Percentiles rank a stretch among this genome's conserved stretches.
Conservation (phyloP, 2,888 invertebrate species). For the Macropis europaea region DNA sequence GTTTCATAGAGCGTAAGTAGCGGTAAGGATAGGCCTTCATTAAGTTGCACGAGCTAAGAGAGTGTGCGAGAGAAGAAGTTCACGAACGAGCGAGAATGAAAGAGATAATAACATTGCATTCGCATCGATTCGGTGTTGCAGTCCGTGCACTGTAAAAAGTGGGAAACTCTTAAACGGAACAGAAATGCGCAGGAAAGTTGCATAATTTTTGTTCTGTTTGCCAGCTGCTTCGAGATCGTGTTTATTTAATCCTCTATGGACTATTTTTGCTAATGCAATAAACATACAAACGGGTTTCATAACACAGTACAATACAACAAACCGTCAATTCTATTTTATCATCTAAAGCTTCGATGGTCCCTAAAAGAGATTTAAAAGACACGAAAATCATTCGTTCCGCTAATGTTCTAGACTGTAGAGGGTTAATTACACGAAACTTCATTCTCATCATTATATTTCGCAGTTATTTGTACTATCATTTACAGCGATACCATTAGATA, state of each 20-base stretch:
- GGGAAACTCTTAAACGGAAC: background rate
- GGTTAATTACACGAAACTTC: conserved; percentile 15
- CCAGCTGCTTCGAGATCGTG: background rate
- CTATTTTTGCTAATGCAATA: background rate
- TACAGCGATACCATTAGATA: conserved; percentile 17
- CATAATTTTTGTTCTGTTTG: background rate
- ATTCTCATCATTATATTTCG: background rate
- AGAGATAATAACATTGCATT: conserved; percentile 26
- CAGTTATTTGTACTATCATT: conserved; percentile 17
- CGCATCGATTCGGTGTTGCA: conserved; percentile 2
- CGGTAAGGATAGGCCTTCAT: conserved; percentile 49
- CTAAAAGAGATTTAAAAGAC: background rate
- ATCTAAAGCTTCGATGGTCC: background rate
- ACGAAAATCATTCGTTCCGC: background rate
- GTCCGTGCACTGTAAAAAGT: conserved; percentile 5
- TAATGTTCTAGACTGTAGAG: background rate
- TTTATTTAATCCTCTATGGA: conserved; percentile 28
- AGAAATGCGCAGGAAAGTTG: conserved; percentile 7
- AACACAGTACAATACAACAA: background rate
- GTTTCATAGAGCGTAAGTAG: conserved; percentile 53
- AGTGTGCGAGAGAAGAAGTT: background rate
- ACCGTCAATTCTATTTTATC: background rate
- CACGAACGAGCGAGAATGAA: conserved; percentile 3
- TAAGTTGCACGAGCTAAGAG: conserved; percentile 35
- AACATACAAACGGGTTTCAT: background rate